phyloP scores from a whole-genome alignment of 2,797 vertebrate species.

The Oreonectes daqikongensis region DNA sequence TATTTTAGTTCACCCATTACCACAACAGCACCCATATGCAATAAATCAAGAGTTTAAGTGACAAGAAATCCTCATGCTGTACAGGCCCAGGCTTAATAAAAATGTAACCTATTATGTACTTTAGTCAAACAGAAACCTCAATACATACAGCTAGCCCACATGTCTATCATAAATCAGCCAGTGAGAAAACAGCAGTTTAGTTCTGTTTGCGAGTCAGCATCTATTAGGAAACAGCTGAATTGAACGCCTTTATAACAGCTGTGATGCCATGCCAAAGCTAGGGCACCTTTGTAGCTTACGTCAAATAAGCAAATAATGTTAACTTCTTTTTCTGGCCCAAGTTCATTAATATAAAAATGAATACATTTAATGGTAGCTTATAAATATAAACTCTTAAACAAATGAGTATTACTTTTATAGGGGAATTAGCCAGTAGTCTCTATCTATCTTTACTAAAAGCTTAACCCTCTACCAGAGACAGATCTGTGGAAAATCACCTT shows the following conservation, averaged over 20 bases:
- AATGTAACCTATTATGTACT: background rate
- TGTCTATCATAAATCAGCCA: conserved; percentile 8
- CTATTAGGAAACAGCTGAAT: conserved; percentile 1
- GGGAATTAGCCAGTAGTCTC: no score
- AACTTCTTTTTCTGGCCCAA: no score
- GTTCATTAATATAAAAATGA: no score
- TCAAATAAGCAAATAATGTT: background rate
- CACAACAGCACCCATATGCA: no score
- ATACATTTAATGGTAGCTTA: no score
- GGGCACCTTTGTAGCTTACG: background rate
- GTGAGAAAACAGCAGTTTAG: background rate
- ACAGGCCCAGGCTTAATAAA: background rate
- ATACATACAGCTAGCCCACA: background rate
- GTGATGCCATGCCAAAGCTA: background rate
- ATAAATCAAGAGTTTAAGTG: no score
- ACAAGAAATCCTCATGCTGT: background rate
- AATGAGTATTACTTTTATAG: no score
- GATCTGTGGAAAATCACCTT: conserved; percentile 13
- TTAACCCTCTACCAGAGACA: background rate
- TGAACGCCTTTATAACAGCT: conserved; percentile 18
- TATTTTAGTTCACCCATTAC: no score
- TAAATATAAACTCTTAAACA: no score
- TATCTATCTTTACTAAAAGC: no score
- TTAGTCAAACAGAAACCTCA: background rate
- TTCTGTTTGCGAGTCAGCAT: background rate